Evolutionary conservation across 2,888 invertebrate species (phyloP).

Genomic region (Drosophila nr. perissopoda): DNA sequence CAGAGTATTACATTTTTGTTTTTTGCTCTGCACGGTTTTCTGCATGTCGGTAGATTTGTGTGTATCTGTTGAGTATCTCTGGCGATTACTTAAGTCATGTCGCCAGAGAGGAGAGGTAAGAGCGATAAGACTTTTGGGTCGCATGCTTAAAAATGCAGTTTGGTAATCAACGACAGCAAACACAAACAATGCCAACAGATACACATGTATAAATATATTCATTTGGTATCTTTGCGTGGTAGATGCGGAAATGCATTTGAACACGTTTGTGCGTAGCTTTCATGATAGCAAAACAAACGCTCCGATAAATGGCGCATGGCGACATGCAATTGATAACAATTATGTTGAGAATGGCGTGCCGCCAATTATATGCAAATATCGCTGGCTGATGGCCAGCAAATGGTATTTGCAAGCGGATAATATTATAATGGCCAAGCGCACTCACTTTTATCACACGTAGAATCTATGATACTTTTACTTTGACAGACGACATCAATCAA

Average conservation of each 20-base stretch:
- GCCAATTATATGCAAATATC: slow-evolving; percentile 31
- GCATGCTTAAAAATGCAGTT: slow-evolving; percentile 52
- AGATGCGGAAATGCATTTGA: slow-evolving; percentile 72
- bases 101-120: not conserved
- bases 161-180: slow-evolving; percentile 54
- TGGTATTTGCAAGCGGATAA: not conserved
- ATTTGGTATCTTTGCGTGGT: slow-evolving; percentile 26
- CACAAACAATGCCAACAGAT: slow-evolving; percentile 39
- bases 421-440: slow-evolving; percentile 3
- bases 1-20: slow-evolving; percentile 57
- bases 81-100: slow-evolving; percentile 29
- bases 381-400: slow-evolving; percentile 34
- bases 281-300: slow-evolving; percentile 49
- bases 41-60: not conserved
- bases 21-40: slow-evolving; percentile 34
- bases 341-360: slow-evolving; percentile 25
- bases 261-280: slow-evolving; percentile 72
- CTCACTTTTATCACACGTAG: slow-evolving; percentile 41
- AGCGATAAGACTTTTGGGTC: slow-evolving; percentile 12
- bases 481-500: slow-evolving; percentile 57
- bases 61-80: slow-evolving; percentile 12
- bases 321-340: slow-evolving; percentile 33
- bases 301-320: slow-evolving; percentile 41
- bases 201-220: slow-evolving; percentile 8
- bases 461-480: slow-evolving; percentile 69